Percentiles rank a stretch among this genome's conserved stretches.
phyloP scores from a whole-genome alignment of 2,797 vertebrate genomes.

The Pterois miles region DNA sequence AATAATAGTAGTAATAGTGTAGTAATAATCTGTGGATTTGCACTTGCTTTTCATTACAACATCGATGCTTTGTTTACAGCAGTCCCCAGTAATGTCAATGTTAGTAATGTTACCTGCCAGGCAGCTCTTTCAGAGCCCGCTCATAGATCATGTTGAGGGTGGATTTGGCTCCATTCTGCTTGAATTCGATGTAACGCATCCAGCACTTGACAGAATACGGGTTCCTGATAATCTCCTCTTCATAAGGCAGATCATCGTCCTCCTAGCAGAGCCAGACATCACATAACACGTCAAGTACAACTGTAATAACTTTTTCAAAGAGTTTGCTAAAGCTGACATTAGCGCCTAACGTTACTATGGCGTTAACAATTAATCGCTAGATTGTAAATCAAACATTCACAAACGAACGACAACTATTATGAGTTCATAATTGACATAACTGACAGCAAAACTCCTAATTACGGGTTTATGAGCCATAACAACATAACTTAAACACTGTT shows the following conservation, averaged over 20 bases:
- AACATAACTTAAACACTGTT: slow-evolving; percentile 7
- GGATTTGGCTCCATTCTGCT: slow-evolving; percentile 84
- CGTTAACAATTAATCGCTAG: neutral
- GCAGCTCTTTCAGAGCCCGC: slow-evolving; percentile 91
- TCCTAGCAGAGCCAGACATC: slow-evolving; percentile 78
- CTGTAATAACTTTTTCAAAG: neutral
- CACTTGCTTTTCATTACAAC: neutral
- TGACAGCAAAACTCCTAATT: neutral
- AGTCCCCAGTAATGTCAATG: neutral
- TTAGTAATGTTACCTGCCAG: slow-evolving; percentile 90
- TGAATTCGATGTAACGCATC: slow-evolving; percentile 94
- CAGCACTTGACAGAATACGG: slow-evolving; percentile 95
- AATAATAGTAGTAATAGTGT: too few relatives aligned
- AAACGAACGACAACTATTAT: fast-evolving
- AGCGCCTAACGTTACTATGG: neutral
- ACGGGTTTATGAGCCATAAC: neutral
- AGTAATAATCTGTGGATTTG: neutral
- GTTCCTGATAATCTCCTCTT: slow-evolving; percentile 95
- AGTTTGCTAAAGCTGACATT: slow-evolving; percentile 7
- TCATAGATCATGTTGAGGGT: slow-evolving; percentile 92
- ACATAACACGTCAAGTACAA: slow-evolving; percentile 4
- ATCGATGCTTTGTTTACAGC: neutral
- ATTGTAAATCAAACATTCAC: neutral
- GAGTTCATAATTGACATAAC: too few relatives aligned
- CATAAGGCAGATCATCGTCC: slow-evolving; percentile 93